These are phyloP conservation scores for Enteromius argenteus DNA, from an alignment of 2,797 vertebrate species.

Conservation along the genomic window DNA sequence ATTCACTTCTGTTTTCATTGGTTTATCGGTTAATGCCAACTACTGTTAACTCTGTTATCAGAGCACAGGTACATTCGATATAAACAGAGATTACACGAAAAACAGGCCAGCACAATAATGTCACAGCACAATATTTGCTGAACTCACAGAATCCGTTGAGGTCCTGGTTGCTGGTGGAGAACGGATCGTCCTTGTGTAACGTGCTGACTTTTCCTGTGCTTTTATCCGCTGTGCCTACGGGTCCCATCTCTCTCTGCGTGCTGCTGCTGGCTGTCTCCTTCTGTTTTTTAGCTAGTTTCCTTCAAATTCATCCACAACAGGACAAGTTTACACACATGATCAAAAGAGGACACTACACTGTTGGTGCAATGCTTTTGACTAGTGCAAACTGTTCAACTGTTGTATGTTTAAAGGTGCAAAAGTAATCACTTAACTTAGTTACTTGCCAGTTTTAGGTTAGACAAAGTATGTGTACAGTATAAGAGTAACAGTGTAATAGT, in stretches of 20 bases:
- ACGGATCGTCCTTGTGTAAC: constrained; percentile 91
- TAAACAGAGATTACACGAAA: background rate
- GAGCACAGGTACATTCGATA: background rate
- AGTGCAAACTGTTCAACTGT: background rate
- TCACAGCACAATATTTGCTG: background rate
- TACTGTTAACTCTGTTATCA: background rate
- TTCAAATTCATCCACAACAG: constrained; percentile 66
- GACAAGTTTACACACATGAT: constrained; percentile 21
- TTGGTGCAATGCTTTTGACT: constrained; percentile 4
- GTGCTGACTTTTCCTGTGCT: constrained; percentile 90
- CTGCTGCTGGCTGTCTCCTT: constrained; percentile 94
- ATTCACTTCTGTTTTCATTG: background rate
- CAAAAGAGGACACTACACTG: background rate
- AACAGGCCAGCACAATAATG: constrained; percentile 5
- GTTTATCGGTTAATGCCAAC: background rate
- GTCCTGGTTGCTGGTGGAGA: constrained; percentile 94
- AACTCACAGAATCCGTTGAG: constrained; percentile 96
- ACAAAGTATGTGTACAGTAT: background rate
- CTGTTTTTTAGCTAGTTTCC: constrained; percentile 99
- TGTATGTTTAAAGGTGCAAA: background rate
- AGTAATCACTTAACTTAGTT: background rate
- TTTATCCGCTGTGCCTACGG: constrained; percentile 89
- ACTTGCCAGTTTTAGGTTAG: background rate
- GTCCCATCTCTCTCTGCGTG: constrained; percentile 96
- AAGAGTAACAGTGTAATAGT: background rate